Evolutionary conservation across 2,797 vertebrate genomes (phyloP).

Genomic region (Pipistrellus pipistrellus): DNA sequence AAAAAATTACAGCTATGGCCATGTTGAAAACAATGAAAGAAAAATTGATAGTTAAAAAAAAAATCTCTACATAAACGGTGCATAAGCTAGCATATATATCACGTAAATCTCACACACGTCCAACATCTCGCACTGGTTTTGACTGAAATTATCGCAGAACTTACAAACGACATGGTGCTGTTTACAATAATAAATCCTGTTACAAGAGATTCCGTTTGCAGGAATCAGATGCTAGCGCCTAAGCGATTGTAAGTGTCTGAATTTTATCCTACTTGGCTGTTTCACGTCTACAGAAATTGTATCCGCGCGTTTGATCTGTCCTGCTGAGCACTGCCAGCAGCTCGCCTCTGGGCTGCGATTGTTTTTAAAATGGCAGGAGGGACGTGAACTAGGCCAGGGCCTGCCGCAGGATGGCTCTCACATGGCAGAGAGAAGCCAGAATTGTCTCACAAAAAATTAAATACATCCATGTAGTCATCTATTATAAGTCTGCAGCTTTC

Average conservation of each 20-base stretch:
- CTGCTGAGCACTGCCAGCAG: slow-evolving; percentile 78
- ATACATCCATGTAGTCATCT: slow-evolving; percentile 37
- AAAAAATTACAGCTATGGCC: slow-evolving; percentile 3
- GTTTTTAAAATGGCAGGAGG: slow-evolving; percentile 79
- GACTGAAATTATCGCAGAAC: slow-evolving; percentile 59
- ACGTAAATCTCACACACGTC: slow-evolving; percentile 9
- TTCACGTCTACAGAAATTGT: slow-evolving; percentile 74
- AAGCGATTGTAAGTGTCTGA: slow-evolving; percentile 77
- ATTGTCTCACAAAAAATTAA: slow-evolving; percentile 68
- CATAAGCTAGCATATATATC: not conserved
- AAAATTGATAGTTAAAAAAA: not conserved
- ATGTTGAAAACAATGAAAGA: slow-evolving; percentile 50
- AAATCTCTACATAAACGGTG: not conserved
- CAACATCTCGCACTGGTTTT: slow-evolving; percentile 45
- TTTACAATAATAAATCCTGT: slow-evolving; percentile 80
- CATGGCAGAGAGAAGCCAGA: slow-evolving; percentile 65
- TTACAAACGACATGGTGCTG: slow-evolving; percentile 75
- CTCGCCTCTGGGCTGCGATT: slow-evolving; percentile 80
- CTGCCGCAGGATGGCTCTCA: slow-evolving; percentile 64
- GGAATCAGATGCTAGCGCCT: slow-evolving; percentile 71
- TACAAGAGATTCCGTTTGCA: slow-evolving; percentile 79
- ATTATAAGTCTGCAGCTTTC: slow-evolving; percentile 63
- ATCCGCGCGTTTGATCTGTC: slow-evolving; percentile 76
- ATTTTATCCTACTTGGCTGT: slow-evolving; percentile 77
- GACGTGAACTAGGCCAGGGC: slow-evolving; percentile 70